phyloP scores from a whole-genome alignment of 2,888 invertebrate species.

The Agrotis segetum region DNA sequence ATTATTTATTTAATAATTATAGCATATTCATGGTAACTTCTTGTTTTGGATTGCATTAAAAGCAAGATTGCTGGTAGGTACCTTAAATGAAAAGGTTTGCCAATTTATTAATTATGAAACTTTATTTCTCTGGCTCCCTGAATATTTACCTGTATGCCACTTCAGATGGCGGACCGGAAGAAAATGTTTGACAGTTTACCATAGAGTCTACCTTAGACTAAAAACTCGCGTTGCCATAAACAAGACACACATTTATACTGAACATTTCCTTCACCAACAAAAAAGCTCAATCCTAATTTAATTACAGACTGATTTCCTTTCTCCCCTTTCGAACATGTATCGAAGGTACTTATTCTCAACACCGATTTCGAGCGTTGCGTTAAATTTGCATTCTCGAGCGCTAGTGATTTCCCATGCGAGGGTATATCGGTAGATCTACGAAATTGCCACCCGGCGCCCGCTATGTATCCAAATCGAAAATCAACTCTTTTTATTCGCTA shows the following conservation, averaged over 20 bases:
- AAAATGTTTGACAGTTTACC: too few species aligned
- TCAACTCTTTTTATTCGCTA: slow-evolving; percentile 84
- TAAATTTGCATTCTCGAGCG: slow-evolving; percentile 81
- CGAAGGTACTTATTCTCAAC: slow-evolving; percentile 48
- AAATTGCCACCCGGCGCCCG: slow-evolving; percentile 79
- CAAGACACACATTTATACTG: not conserved
- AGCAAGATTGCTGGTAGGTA: too few species aligned
- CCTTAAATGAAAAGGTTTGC: too few species aligned
- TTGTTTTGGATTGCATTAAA: too few species aligned
- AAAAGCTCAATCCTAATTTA: slow-evolving; percentile 6
- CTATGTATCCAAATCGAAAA: slow-evolving; percentile 85
- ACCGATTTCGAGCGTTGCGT: slow-evolving; percentile 61
- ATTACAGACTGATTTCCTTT: slow-evolving; percentile 15
- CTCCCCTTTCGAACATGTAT: slow-evolving; percentile 25
- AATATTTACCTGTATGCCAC: too few species aligned
- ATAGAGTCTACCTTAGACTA: too few species aligned
- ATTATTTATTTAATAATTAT: too few species aligned
- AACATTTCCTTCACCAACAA: not conserved
- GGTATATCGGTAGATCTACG: slow-evolving; percentile 77
- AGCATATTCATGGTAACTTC: too few species aligned
- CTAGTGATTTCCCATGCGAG: slow-evolving; percentile 83
- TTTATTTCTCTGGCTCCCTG: too few species aligned
- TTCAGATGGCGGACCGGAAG: too few species aligned
- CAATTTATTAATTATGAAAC: too few species aligned
- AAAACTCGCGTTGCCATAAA: too few species aligned